Conservation (phyloP, 2,113 vertebrate genomes). For the Pseudorasbora parva region DNA sequence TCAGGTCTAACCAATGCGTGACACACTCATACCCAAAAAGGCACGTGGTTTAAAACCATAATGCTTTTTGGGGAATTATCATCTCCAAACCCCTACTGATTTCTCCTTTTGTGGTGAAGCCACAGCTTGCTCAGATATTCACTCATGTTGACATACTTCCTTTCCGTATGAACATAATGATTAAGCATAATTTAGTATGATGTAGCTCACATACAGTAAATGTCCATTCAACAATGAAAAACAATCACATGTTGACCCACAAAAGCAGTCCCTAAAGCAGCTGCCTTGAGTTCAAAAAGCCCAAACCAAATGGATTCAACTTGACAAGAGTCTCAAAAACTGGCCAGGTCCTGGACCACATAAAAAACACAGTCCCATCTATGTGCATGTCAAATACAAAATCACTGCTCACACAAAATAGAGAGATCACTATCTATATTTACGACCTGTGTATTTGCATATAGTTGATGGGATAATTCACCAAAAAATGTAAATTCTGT, state of each 20-base stretch:
- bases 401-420: not conserved
- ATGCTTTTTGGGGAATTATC: constrained; percentile 3
- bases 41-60: not conserved
- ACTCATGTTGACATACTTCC: constrained; percentile 15
- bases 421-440: not conserved
- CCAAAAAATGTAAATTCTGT: too few relatives aligned
- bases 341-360: not conserved
- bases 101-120: constrained; percentile 5
- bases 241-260: not conserved
- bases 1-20: too few relatives aligned
- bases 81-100: constrained; percentile 12
- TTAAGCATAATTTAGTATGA: constrained; percentile 3
- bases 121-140: not conserved
- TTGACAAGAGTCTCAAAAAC: not conserved
- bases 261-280: not conserved
- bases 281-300: not conserved
- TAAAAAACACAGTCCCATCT: not conserved
- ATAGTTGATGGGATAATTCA: too few relatives aligned
- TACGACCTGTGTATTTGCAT: not conserved
- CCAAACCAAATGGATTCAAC: not conserved
- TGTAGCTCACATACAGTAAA: not conserved
- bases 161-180: not conserved
- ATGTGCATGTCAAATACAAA: not conserved
- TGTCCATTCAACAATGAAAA: constrained; percentile 7
- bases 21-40: not conserved